Conservation (phyloP, 2,113 vertebrate genomes). For the Onychostoma macrolepis region DNA sequence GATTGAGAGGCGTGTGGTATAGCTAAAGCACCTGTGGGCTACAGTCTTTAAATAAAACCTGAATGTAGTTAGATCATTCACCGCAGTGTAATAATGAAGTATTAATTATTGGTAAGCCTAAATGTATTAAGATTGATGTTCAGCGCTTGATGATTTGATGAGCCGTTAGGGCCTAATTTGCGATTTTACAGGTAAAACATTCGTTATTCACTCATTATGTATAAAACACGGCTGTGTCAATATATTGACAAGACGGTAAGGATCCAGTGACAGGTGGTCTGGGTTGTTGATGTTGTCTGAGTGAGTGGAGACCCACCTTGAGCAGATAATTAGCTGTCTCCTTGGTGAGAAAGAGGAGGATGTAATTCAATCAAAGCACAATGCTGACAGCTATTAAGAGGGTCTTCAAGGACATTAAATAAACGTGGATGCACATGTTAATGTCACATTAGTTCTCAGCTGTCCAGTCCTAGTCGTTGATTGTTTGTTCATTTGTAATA, state of each 20-base stretch:
- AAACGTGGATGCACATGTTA: neutral
- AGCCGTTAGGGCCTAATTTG: conserved; percentile 2
- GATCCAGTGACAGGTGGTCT: conserved; percentile 5
- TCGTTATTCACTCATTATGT: conserved; percentile 17
- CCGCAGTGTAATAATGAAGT: neutral
- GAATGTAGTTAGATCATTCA: neutral
- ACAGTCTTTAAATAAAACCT: conserved; percentile 7
- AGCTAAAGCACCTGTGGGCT: conserved; percentile 21
- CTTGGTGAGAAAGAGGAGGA: conserved; percentile 18
- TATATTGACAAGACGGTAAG: conserved; percentile 13
- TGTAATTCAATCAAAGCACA: conserved; percentile 30
- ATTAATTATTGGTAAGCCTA: conserved; percentile 30
- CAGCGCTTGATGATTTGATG: conserved; percentile 10
- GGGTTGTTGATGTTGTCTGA: conserved; percentile 13
- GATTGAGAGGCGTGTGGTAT: conserved; percentile 9
- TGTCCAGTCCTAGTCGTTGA: neutral
- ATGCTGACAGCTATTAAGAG: conserved; percentile 14
- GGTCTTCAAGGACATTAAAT: neutral
- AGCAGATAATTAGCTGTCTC: conserved; percentile 38
- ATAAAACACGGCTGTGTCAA: neutral
- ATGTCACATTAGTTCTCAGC: neutral
- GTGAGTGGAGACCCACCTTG: conserved; percentile 22
- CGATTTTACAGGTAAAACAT: conserved; percentile 14
- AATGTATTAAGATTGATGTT: conserved; percentile 15
- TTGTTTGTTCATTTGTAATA: conserved; percentile 20